Percentiles rank a stretch among this genome's conserved stretches.
Evolutionary conservation across 2,797 vertebrate genomes (phyloP).

Genomic region (Rhincodon typus): DNA sequence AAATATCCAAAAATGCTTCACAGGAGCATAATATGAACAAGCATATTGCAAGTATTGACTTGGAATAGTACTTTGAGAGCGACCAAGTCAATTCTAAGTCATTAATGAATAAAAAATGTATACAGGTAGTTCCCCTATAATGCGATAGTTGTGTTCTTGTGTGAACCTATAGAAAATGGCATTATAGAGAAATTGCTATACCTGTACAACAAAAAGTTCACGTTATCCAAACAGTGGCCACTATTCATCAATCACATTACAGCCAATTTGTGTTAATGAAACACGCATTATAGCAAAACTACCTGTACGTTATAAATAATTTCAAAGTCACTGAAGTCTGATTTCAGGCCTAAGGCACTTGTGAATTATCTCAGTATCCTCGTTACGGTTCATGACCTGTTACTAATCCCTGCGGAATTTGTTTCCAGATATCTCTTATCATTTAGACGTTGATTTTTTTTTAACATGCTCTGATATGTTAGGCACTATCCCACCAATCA

Average conservation of each 20-base stretch:
- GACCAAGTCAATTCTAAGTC: not conserved
- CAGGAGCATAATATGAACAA: not conserved
- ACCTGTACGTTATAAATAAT: not conserved
- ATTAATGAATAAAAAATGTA: conserved; percentile 13
- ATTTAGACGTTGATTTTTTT: not conserved
- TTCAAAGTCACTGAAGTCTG: not conserved
- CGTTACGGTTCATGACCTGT: not conserved
- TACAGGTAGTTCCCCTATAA: no score
- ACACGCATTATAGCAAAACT: no score
- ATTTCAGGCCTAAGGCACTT: conserved; percentile 22
- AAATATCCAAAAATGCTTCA: not conserved
- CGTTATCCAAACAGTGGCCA: no score
- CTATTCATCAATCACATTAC: no score
- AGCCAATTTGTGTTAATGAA: no score
- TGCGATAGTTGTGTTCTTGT: no score
- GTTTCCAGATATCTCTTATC: conserved; percentile 17
- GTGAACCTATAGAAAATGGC: no score
- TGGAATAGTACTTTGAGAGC: not conserved
- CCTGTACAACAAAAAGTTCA: no score
- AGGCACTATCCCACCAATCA: conserved; percentile 97
- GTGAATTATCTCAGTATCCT: not conserved
- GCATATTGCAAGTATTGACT: not conserved
- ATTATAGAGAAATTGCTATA: no score
- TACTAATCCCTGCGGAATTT: not conserved
- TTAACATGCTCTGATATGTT: conserved; percentile 12